Percentiles rank a stretch among this genome's conserved stretches.
Conservation (phyloP, 2,797 vertebrate genomes). For the Falco peregrinus region DNA sequence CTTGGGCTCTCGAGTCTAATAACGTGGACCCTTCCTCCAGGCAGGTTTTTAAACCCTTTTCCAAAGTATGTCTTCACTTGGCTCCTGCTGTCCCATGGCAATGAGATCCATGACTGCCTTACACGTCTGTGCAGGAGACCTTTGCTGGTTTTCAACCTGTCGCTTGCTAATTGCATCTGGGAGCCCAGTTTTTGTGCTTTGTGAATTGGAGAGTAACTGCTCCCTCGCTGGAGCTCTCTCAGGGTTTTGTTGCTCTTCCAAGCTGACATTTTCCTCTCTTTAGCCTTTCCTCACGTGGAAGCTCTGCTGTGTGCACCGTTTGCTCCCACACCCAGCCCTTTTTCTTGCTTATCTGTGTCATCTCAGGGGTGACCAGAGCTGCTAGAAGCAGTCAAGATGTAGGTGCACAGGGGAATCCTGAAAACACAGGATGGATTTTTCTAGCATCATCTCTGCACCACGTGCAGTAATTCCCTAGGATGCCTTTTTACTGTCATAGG, state of each 20-base stretch:
- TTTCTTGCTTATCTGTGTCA: not conserved
- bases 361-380: not conserved
- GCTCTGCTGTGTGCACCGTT: not conserved
- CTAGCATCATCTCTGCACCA: not conserved
- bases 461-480: not conserved
- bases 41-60: not conserved
- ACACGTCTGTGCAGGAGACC: not conserved
- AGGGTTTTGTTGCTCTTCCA: not conserved
- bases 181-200: not conserved
- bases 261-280: not conserved
- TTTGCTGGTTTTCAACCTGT: not conserved
- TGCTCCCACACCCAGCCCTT: not conserved
- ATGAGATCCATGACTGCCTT: accelerated
- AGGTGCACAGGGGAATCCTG: not conserved
- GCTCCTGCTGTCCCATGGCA: not conserved
- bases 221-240: not conserved
- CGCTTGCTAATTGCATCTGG: not conserved
- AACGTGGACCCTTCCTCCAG: not conserved
- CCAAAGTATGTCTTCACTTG: not conserved
- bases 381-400: accelerated
- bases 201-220: not conserved
- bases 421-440: not conserved
- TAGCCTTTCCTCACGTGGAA: not conserved
- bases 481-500: not conserved
- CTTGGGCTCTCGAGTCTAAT: not conserved